Conservation (phyloP, 2,113 vertebrate species). For the Poicephalus meyeri region DNA sequence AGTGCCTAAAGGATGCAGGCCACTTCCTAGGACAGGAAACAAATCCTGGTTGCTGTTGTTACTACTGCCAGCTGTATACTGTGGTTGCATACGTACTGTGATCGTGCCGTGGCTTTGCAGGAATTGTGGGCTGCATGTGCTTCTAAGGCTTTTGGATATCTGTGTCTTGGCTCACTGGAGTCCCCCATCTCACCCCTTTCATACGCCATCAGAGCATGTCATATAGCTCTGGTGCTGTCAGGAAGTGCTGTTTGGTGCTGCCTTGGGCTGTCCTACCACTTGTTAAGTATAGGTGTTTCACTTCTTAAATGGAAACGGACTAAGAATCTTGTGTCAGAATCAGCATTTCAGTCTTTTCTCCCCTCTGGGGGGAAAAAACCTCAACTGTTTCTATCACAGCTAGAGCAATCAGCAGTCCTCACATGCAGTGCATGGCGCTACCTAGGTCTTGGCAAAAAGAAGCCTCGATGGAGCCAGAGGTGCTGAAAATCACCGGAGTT, state of each 20-base stretch:
- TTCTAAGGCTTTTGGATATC: background rate
- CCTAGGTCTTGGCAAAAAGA: background rate
- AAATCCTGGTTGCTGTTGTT: background rate
- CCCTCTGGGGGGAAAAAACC: background rate
- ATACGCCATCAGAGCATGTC: rapidly evolving
- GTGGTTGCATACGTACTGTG: background rate
- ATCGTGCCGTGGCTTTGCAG: background rate
- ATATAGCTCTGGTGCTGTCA: background rate
- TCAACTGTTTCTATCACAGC: background rate
- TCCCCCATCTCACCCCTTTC: background rate
- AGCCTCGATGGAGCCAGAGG: background rate
- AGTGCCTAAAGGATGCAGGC: conserved; percentile 15
- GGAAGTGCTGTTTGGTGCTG: background rate
- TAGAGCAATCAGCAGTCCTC: conserved; percentile 11
- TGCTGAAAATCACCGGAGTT: background rate
- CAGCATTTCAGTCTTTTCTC: background rate
- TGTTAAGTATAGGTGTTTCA: background rate
- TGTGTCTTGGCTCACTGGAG: background rate
- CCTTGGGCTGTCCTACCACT: background rate
- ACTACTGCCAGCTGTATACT: background rate
- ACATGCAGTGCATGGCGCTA: rapidly evolving
- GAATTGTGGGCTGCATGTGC: background rate
- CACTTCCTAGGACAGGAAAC: background rate
- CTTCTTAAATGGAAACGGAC: background rate
- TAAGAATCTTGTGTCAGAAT: background rate